Base-by-base conservation (phyloP, 2,113 vertebrate species). In the Ophiodon elongatus region DNA sequence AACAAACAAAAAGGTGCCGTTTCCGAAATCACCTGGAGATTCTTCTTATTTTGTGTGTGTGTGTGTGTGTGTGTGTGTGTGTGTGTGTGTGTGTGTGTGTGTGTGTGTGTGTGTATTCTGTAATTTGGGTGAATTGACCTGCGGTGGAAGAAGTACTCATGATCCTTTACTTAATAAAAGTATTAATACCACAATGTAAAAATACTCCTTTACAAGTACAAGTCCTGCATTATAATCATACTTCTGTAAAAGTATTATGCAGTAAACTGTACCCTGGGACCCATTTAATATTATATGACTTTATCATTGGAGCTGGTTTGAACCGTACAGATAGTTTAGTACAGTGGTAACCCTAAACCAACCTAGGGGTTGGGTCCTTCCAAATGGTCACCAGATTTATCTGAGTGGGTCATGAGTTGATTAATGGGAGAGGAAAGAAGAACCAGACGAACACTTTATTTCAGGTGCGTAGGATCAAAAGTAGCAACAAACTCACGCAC, bases 321-420 rank as follows among this genome's bases (percentile, higher is more conserved):
- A 45, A 45, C 43, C 27, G 25, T 11, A 57, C 54, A 57, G 29
- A 4, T 33, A 68, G 7, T 21, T 47, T 29, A 19, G 39, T 6
- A 1, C 10, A 25, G 8, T 7, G 33, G n/a, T 57, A 35, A 35
- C 37, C 37, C 37, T 4, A 39, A 57, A 13, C 50, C 13, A 71
- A 71, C 13, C 0, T 1, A 1, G 0, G 23, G 68, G 6, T 8
- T 0, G 47, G 0, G 4, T 8, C 33, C 8, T 17, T 41, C 35
- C 23, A 39, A 56, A 39, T 25, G 14, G n/a, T 41, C 15, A 72
- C 8, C 25, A 57, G 50, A 52, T 52, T 7, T 21, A 52, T 52
- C 50, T 23, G 50, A 52, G 50, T 6, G 5, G 47, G 17, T 50
- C 47, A 50, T 21, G 15, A 50, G 47, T 19, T 21, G 47, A 50